Conservation (phyloP, 2,113 vertebrate genomes). For the Cisticola juncidis region DNA sequence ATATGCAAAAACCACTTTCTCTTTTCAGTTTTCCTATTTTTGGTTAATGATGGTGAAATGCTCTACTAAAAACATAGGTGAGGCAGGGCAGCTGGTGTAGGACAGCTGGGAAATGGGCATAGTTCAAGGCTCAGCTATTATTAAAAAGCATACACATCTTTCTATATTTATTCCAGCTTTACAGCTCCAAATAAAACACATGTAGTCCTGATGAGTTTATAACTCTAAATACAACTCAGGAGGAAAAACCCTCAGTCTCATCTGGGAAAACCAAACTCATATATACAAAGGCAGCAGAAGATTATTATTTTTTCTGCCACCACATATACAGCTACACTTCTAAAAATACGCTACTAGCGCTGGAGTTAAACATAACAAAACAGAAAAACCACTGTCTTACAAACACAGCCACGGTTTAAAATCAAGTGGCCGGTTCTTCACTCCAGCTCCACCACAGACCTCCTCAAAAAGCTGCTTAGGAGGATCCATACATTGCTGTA, state of each 20-base stretch:
- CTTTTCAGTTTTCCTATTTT: background rate
- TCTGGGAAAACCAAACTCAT: background rate
- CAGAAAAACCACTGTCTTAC: background rate
- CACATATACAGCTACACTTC: background rate
- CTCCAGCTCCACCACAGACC: background rate
- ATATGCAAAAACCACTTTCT: background rate
- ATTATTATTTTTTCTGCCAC: background rate
- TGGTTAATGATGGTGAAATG: background rate
- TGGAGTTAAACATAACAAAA: background rate
- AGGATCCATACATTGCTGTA: background rate
- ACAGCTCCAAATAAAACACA: constrained; percentile 23
- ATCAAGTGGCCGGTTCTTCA: background rate
- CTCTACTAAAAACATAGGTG: background rate
- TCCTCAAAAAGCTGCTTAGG: accelerated
- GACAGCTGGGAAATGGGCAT: background rate
- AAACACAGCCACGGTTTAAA: background rate
- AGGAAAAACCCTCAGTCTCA: background rate
- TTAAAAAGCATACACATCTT: constrained; percentile 18
- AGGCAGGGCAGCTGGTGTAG: background rate
- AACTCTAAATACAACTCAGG: background rate
- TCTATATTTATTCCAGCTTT: constrained; percentile 38
- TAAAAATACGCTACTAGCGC: background rate
- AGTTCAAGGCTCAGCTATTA: constrained; percentile 30
- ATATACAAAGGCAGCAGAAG: background rate
- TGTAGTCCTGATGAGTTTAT: background rate